Evolutionary conservation across 2,888 invertebrate genomes (phyloP), one percentile per base, ranked within the genome.

Genomic region (Hydrotaea cyrtoneurina): DNA sequence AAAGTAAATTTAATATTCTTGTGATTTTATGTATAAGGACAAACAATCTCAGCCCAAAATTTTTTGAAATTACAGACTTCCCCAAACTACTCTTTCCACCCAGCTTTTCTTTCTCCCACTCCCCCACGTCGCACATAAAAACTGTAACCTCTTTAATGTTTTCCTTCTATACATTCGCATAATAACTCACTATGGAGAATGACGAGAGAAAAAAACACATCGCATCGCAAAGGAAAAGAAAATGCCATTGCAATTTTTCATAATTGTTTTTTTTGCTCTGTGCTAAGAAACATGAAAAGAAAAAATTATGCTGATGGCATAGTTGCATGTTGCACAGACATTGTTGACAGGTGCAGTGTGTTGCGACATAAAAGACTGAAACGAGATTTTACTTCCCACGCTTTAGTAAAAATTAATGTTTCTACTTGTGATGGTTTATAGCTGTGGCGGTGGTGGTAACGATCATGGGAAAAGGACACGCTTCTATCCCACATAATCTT

Each of bases 261-360:
- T 69, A 69, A 69, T 69, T 46, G 13, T 21, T 17, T 21, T 31
- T 31, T 31, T 39, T 39, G 39, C 10, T 39, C 4, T 10, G 5
- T 69, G 43, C 21, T 23, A 64, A 17, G 2, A n/a, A 66, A 10
- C 36, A 21, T 55, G 55, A 55, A 55, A 55, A 11, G n/a, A 50
- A n/a, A 50, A 50, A 69, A 55, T 23, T 62, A 31, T 46, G 43
- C 23, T 64, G 23, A 75, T 75, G 43, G 36, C 46, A 62, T 46
- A 46, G 19, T 77, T 77, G 76, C 75, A 76, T 76, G 75, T 76
- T 62, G 50, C 21, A 50, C 50, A 21, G 46, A 31, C 75, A 62
- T 62, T 50, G 46, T 7, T 64, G 36, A 31, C 75, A 76, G 75
- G 19, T 76, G 75, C 3, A 31, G 3, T 31, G 31, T 76, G 19